Evolutionary conservation across 2,888 invertebrate species (phyloP).

Genomic region (Kuschelorhynchus macadamiae): DNA sequence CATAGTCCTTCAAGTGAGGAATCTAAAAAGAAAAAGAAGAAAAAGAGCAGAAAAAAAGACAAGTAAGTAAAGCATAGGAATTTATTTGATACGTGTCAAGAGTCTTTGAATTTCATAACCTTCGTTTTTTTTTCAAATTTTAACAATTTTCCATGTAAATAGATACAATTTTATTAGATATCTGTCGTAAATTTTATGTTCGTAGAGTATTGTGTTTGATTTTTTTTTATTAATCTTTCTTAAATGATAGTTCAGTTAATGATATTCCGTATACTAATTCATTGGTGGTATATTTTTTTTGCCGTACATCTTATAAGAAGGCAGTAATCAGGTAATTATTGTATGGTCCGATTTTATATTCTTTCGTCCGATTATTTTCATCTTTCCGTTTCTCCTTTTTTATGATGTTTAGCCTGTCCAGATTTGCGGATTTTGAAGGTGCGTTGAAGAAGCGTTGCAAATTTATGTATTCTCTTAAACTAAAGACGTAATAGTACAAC

Average conservation of each 20-base stretch:
- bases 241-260: slow-evolving; percentile 31
- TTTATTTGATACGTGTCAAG: slow-evolving; percentile 27
- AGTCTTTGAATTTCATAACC: no score
- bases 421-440: slow-evolving; percentile 65
- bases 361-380: slow-evolving; percentile 45
- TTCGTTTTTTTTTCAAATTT: no score
- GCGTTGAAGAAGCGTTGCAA: slow-evolving; percentile 60
- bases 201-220: no score
- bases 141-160: no score
- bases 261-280: slow-evolving; percentile 62
- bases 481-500: slow-evolving; percentile 8
- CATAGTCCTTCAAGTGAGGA: slow-evolving; percentile 80
- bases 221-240: no score
- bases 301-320: slow-evolving; percentile 65
- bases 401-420: slow-evolving; percentile 66
- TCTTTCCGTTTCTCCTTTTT: slow-evolving; percentile 58
- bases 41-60: slow-evolving; percentile 82
- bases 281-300: slow-evolving; percentile 68
- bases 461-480: slow-evolving; percentile 16
- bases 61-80: slow-evolving; percentile 72
- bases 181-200: no score
- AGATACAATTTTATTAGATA: no score
- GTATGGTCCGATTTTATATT: slow-evolving; percentile 55
- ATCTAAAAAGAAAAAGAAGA: slow-evolving; percentile 86
- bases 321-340: slow-evolving; percentile 67